Conservation (phyloP, 2,797 vertebrate species). For the Dermochelys coriacea region DNA sequence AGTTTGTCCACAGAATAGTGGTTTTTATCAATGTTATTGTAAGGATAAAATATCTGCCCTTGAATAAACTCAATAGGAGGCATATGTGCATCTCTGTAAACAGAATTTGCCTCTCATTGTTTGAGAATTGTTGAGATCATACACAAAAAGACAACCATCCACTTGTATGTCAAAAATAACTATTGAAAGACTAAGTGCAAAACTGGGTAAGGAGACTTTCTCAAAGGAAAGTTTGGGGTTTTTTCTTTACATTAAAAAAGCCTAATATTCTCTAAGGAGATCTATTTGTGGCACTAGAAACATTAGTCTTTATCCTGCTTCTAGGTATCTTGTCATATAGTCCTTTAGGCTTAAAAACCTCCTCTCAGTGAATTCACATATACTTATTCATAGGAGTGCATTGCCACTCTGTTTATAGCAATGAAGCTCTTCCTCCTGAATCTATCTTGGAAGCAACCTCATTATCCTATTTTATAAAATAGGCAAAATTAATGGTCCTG, state of each 20-base stretch:
- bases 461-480: not conserved
- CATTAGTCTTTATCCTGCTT: not conserved
- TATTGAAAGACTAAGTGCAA: not conserved
- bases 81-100: not conserved
- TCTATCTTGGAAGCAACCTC: not conserved
- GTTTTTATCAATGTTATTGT: not conserved
- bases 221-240: not conserved
- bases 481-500: not conserved
- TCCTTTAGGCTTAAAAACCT: not conserved
- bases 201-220: not conserved
- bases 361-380: not conserved
- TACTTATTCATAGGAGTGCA: not conserved
- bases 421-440: not conserved
- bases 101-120: not conserved
- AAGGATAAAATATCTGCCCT: not conserved
- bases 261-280: not conserved
- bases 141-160: not conserved
- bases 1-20: accelerated
- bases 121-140: not conserved
- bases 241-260: not conserved
- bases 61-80: not conserved
- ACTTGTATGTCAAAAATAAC: not conserved
- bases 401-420: not conserved
- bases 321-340: not conserved
- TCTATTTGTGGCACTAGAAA: not conserved